Evolutionary conservation across 2,797 vertebrate genomes (phyloP).

Genomic region (Melanotaenia maccullochi): DNA sequence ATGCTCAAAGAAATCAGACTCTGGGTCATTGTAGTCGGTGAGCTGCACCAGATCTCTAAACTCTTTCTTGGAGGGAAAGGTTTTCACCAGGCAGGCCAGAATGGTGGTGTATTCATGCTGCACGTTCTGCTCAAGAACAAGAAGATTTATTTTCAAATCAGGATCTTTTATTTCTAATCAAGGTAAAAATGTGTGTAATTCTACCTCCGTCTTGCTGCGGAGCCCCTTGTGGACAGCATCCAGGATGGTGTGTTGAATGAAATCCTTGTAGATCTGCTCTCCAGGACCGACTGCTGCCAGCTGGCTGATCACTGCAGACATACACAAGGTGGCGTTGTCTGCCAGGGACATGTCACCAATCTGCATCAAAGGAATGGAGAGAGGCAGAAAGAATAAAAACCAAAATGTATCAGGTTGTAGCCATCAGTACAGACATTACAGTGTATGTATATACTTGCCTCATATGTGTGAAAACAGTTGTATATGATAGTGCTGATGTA

Average conservation of each 20-base stretch:
- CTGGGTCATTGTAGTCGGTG: conserved; percentile 89
- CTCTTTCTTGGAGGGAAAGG: conserved; percentile 87
- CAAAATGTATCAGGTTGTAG: fast-evolving
- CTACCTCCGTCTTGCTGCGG: conserved; percentile 91
- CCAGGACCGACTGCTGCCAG: conserved; percentile 80
- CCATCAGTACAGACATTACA: fast-evolving
- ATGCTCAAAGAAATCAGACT: conserved; percentile 98
- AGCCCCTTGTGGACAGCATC: conserved; percentile 90
- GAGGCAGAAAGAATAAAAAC: not conserved
- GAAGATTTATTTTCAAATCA: not conserved
- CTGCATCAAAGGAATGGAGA: conserved; percentile 66
- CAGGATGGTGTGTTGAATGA: conserved; percentile 89
- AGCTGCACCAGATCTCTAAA: conserved; percentile 95
- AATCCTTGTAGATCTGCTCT: conserved; percentile 86
- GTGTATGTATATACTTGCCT: conserved; percentile 76
- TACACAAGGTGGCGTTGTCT: conserved; percentile 91
- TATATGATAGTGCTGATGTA: conserved; percentile 89
- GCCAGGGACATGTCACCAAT: conserved; percentile 95
- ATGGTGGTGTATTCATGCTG: conserved; percentile 93
- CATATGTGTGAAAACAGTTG: conserved; percentile 95
- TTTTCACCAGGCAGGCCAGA: conserved; percentile 92
- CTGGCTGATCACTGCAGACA: conserved; percentile 86
- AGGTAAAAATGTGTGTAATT: not conserved
- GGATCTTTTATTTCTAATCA: not conserved
- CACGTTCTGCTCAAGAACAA: conserved; percentile 80